Evolutionary conservation across 2,797 vertebrate genomes (phyloP), one percentile per base, ranked within the genome.

Genomic region (Sciurus vulgaris): DNA sequence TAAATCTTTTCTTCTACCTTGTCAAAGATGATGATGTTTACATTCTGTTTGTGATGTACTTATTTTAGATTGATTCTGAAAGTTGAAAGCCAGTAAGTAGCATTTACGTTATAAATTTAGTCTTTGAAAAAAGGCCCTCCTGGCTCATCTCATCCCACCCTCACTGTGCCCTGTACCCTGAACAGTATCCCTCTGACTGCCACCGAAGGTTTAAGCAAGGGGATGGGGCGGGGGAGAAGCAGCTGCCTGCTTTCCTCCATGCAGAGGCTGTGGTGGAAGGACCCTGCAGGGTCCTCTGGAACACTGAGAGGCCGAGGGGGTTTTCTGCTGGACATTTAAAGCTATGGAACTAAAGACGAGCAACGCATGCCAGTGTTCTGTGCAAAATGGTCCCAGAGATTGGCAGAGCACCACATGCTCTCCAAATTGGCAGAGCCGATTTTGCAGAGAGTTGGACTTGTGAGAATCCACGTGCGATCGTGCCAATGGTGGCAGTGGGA

Each of bases 261-360:
- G 17, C n/a, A 67, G 67, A 76, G 15, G 33, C 17, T 15, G 49
- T 11, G 26, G 17, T 47, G 22, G 14, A 54, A 76, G 22, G 77
- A 30, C 2, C 0, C 2, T 17, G 22, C n/a, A 14, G 8, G 47
- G 14, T 56, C 54, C 54, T 22, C 6, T 56, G 20, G 41, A 26
- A 13, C 38, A 38, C 51, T 38, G 78, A n/a, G 26, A 56, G 85
- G 86, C 38, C 10, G 5, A 70, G 72, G 56, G 67, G 18, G 30
- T n/a, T 82, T 92, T 94, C 77, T 79, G 72, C 63, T 6, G 67
- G 85, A 41, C 59, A 12, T 41, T 86, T 54, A 72, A 91, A 92
- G 70, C 51, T 28, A 1, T 9, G 14, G 51, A 47, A 28, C 35
- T 47, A 84, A 72, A 78, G 81, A 41, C 9, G 14, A 47, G 26